Base-by-base conservation (phyloP, 2,113 vertebrate genomes). In the Parus major region DNA sequence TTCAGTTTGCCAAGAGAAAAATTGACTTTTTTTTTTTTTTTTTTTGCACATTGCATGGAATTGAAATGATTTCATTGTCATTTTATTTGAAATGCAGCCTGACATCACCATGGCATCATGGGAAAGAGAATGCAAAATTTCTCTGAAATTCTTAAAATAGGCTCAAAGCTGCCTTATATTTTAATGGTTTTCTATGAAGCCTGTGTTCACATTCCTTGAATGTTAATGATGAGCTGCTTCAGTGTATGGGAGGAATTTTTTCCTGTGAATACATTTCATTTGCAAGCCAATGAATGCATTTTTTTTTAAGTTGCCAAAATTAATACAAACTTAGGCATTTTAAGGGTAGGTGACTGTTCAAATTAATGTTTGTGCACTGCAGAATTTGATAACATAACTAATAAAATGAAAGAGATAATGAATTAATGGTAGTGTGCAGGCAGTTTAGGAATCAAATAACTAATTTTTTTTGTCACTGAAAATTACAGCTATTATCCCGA, bases 1-100 rank as follows among this genome's bases (percentile, higher is more conserved):
- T 98, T 98, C 95, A 41, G 97, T 98, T 97, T 98, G 98, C 98
- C 98, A 98, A 98, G 98, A 98, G 98, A 98, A 98, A 98, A 98
- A 98, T 94, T 97, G 97, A 96, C 97, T 97, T 95, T 96, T 95
- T 97, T 95, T 93, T 93, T 96, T 97, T 96, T 97, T 95, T 96
- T 93, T 97, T 97, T 96, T 97, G 84, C 97, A 97, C 97, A 95
- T 97, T 98, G 97, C 97, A 97, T 97, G 92, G 97, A 98, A 98
- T 97, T 96, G 97, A 98, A 98, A 98, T 98, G 93, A 97, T 98
- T 98, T 97, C 97, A 98, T 98, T 98, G 97, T 98, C 97, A 98
- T 98, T 98, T 98, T 97, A 93, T 92, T 97, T 97, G 97, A 98
- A 98, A 98, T 97, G 96, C 96, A 97, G 97, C 97, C 97, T 98